phyloP scores from a whole-genome alignment of 1,140 invertebrate species.

The Drosophila subpulchrella region DNA sequence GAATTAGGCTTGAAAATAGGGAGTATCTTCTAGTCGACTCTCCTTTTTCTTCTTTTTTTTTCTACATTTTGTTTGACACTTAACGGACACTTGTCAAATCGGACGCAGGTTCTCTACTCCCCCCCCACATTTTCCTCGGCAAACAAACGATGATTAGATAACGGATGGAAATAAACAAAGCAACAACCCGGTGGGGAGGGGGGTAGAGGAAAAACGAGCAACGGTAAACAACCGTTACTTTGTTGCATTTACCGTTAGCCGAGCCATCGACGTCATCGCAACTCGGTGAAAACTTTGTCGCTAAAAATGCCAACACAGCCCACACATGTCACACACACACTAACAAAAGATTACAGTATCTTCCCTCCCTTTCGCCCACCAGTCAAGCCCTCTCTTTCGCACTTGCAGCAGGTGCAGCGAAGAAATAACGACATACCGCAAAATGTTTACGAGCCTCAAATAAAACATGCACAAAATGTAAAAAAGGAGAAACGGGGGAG shows the following conservation, averaged over 20 bases:
- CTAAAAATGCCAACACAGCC: slow-evolving; percentile 8
- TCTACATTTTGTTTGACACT: slow-evolving; percentile 68
- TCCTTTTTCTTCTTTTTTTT: background rate
- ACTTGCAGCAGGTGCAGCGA: slow-evolving; percentile 7
- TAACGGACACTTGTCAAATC: slow-evolving; percentile 65
- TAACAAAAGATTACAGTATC: slow-evolving; percentile 1
- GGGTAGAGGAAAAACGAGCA: background rate
- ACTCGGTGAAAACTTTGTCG: slow-evolving; percentile 30
- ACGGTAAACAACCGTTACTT: slow-evolving; percentile 27
- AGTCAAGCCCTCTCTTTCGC: background rate
- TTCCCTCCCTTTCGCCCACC: background rate
- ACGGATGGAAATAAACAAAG: slow-evolving; percentile 22
- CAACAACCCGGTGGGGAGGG: background rate
- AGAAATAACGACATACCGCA: slow-evolving; percentile 49
- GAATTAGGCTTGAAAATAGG: background rate
- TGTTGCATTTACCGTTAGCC: slow-evolving; percentile 36
- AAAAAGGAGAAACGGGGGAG: slow-evolving; percentile 28
- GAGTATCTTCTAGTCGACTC: background rate
- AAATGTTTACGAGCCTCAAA: slow-evolving; percentile 67
- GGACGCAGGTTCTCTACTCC: slow-evolving; percentile 1
- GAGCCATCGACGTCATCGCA: slow-evolving; percentile 28
- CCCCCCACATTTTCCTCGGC: background rate
- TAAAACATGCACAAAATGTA: slow-evolving; percentile 47
- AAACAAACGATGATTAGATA: slow-evolving; percentile 23
- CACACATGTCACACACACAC: slow-evolving; percentile 7